phyloP scores from a whole-genome alignment of 2,797 vertebrate species.

The Loris lydekkerianus region DNA sequence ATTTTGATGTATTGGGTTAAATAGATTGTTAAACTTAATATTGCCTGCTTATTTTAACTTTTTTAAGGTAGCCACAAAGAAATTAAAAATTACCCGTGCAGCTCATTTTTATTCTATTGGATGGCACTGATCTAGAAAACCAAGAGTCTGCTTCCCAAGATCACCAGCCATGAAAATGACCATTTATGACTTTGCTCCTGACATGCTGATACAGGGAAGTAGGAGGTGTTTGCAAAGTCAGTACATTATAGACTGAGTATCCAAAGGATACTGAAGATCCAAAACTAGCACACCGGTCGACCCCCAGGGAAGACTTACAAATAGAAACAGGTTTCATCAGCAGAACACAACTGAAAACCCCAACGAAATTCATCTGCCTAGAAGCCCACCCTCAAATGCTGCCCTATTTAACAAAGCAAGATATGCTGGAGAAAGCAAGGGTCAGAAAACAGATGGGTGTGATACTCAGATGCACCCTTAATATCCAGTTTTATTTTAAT shows the following conservation, averaged over 20 bases:
- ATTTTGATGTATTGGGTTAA: constrained; percentile 23
- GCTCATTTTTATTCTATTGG: not conserved
- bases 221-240: not conserved
- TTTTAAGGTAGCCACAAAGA: not conserved
- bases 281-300: constrained; percentile 45
- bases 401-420: constrained; percentile 3
- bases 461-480: not conserved
- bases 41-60: not conserved
- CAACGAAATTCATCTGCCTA: not conserved
- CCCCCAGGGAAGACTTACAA: constrained; percentile 35
- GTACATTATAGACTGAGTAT: not conserved
- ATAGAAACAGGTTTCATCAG: constrained; percentile 59
- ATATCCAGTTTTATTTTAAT: not conserved
- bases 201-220: not conserved
- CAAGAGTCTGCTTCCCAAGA: not conserved
- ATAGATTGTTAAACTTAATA: constrained; percentile 3
- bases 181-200: constrained; percentile 25
- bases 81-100: not conserved
- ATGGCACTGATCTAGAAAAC: not conserved
- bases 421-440: not conserved
- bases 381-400: constrained; percentile 32
- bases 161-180: not conserved
- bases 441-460: not conserved
- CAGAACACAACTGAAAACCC: constrained; percentile 9
- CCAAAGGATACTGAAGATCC: constrained; percentile 38